Percentiles rank a stretch among this genome's conserved stretches.
These are phyloP conservation scores for Falco biarmicus DNA, from an alignment of 2,797 vertebrate genomes.

Conservation along the genomic window DNA sequence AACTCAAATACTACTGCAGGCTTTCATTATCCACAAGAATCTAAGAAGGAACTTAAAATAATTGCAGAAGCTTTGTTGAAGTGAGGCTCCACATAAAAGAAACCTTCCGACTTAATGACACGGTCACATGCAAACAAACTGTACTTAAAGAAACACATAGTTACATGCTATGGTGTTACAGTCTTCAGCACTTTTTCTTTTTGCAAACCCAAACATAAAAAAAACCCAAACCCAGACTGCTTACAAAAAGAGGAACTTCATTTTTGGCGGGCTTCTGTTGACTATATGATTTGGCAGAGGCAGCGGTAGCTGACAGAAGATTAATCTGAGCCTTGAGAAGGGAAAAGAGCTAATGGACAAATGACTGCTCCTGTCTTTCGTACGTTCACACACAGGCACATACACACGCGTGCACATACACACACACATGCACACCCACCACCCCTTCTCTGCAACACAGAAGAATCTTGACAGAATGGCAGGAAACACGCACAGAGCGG, in stretches of 20 bases:
- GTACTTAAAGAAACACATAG: slow-evolving; percentile 27
- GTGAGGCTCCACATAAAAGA: slow-evolving; percentile 62
- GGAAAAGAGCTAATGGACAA: slow-evolving; percentile 63
- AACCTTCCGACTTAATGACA: slow-evolving; percentile 65
- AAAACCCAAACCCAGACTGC: slow-evolving; percentile 63
- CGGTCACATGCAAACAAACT: slow-evolving; percentile 55
- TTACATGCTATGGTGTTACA: slow-evolving; percentile 47
- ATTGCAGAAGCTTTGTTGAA: slow-evolving; percentile 50
- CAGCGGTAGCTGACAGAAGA: slow-evolving; percentile 70
- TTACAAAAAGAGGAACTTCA: slow-evolving; percentile 84
- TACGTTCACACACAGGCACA: neutral
- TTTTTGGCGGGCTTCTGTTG: slow-evolving; percentile 76
- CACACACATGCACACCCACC: neutral
- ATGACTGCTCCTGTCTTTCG: neutral
- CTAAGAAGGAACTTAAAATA: slow-evolving; percentile 54
- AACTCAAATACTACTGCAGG: slow-evolving; percentile 13
- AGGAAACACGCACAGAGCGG: slow-evolving; percentile 88
- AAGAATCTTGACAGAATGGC: slow-evolving; percentile 86
- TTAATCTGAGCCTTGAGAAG: slow-evolving; percentile 66
- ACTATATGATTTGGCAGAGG: slow-evolving; percentile 73
- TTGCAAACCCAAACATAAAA: slow-evolving; percentile 63
- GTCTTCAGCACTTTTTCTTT: slow-evolving; percentile 47
- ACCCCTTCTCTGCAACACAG: slow-evolving; percentile 69
- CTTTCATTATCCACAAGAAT: slow-evolving; percentile 41
- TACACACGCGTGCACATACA: neutral